phyloP scores from a whole-genome alignment of 1,140 invertebrate genomes.

The Drosophila mayri region DNA sequence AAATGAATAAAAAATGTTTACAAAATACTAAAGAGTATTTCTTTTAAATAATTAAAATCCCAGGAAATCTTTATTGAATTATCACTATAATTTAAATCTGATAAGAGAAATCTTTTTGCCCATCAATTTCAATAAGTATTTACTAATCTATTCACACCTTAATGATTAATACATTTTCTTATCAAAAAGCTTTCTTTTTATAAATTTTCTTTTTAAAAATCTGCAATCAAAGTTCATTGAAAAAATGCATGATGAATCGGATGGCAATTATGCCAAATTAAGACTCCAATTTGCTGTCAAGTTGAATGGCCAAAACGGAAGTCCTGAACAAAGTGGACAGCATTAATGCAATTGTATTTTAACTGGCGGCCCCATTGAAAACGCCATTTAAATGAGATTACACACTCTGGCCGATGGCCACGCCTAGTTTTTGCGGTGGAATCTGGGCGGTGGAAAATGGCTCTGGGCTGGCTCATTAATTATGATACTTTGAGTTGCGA shows the following conservation, averaged over 20 bases:
- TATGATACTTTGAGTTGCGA: slow-evolving; percentile 67
- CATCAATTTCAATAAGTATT: slow-evolving; percentile 2
- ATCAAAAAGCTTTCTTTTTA: background rate
- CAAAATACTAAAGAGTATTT: no score
- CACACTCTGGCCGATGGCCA: slow-evolving; percentile 27
- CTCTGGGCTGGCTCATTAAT: slow-evolving; percentile 64
- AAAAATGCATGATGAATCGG: background rate
- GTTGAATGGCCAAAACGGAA: slow-evolving; percentile 41
- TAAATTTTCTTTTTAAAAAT: background rate
- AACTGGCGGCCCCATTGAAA: slow-evolving; percentile 31
- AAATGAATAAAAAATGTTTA: no score
- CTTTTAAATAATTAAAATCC: no score
- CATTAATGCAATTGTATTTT: slow-evolving; percentile 69
- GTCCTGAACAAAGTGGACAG: slow-evolving; percentile 10
- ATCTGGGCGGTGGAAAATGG: background rate
- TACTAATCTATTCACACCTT: no score
- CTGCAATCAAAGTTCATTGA: background rate
- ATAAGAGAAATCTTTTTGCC: background rate
- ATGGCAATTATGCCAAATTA: slow-evolving; percentile 10
- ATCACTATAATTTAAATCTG: background rate
- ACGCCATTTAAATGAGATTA: slow-evolving; percentile 66
- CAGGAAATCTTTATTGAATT: no score
- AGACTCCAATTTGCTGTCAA: background rate
- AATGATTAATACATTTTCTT: slow-evolving; percentile 6
- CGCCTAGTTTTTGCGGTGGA: slow-evolving; percentile 17